Base-by-base conservation (phyloP, 64 coral and sea anemone species). In the Actinia equina region DNA sequence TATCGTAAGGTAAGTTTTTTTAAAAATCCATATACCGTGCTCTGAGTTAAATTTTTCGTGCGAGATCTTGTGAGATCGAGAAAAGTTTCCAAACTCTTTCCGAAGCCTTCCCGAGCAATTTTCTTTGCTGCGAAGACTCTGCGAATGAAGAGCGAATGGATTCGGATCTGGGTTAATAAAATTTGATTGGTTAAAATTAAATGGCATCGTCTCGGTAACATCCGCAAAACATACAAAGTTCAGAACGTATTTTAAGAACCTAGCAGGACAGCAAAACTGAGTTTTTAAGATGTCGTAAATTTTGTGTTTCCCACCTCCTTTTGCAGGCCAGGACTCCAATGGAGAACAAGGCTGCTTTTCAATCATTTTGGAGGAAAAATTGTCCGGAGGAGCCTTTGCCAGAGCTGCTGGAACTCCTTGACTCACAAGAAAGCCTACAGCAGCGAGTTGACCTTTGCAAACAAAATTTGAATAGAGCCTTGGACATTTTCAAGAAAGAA, bases 401-500 rank as follows among this genome's bases (percentile, higher is more conserved):
- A 17, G 83, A 62, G 16, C 42, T 82, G 80, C 45, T 60, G 0
- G 52, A 60, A 58, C 8, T 85, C 55, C 30, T 60, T n/a, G 74
- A 45, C 1, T 86, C 90, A 17, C n/a, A 63, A 17, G 90, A 87
- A 81, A 25, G 82, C 45, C n/a, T 92, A 44, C 65, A 77, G 15
- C 59, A 87, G 16, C 90, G 90, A 5, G 42, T 83, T 30, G 64
- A 59, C 37, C 53, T 70, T 27, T 87, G 90, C 86, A 81, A 83
- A 17, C 52, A 87, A 86, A 92, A 64, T 9, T 86, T 92, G 44
- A 62, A 87, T 14, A 10, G 41, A 62, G 90, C 90, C 14, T 71
- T 92, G 52, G 22, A 44, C 79, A 59, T 44, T 59, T 43, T 92
- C 53, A 83, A 92, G 86, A 83, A 58, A 18, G 90, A 92, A 59